Conservation (phyloP, 2,888 invertebrate genomes). For the Catocala sponsa region DNA sequence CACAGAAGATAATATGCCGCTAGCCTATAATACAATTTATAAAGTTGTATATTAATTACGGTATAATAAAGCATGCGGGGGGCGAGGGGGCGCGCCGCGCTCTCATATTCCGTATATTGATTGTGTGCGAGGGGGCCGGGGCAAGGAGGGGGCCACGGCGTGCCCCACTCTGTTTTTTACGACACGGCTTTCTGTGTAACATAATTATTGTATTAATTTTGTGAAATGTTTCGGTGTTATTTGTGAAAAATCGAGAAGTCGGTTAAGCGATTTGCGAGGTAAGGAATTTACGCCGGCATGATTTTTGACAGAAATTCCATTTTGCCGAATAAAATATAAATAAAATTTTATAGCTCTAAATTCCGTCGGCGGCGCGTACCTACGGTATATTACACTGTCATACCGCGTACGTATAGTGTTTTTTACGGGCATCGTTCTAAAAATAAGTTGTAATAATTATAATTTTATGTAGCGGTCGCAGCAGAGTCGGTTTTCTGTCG, state of each 20-base stretch:
- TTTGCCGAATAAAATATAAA: conserved; percentile 78
- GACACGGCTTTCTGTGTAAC: conserved; percentile 89
- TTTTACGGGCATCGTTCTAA: conserved; percentile 89
- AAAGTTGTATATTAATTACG: conserved; percentile 88
- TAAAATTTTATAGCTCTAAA: conserved; percentile 84
- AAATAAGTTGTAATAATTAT: conserved; percentile 89
- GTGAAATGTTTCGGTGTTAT: conserved; percentile 88
- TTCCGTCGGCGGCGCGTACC: conserved; percentile 87
- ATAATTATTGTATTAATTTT: conserved; percentile 88
- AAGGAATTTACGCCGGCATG: conserved; percentile 74
- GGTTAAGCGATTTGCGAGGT: conserved; percentile 82
- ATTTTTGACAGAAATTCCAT: conserved; percentile 72
- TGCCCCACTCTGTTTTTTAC: conserved; percentile 89
- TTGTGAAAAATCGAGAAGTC: conserved; percentile 85
- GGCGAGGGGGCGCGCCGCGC: conserved; percentile 87
- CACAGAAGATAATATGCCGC: conserved; percentile 69
- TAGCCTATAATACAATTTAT: conserved; percentile 77
- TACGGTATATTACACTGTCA: conserved; percentile 87
- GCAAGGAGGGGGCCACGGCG: conserved; percentile 87
- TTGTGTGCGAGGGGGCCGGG: conserved; percentile 88
- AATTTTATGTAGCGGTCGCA: conserved; percentile 88
- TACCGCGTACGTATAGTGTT: conserved; percentile 88
- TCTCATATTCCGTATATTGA: conserved; percentile 89
- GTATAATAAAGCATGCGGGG: conserved; percentile 88
- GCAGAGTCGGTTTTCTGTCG: conserved; percentile 84